phyloP scores from a whole-genome alignment of 2,888 invertebrate species.

The Strigamia crassipes region DNA sequence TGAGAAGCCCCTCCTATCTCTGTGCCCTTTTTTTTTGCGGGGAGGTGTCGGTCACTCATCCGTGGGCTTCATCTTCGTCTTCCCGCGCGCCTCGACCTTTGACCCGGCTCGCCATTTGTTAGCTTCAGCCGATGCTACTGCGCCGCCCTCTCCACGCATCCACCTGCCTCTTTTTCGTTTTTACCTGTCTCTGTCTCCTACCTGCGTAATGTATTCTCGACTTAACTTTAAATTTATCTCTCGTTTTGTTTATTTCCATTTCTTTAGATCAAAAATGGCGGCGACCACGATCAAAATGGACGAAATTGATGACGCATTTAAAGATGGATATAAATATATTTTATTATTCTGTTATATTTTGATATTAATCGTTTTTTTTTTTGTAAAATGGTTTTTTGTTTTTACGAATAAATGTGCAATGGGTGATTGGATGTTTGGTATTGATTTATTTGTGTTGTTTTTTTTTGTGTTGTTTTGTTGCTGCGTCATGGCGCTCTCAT shows the following conservation, averaged over 20 bases:
- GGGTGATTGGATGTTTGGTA: neutral
- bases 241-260: neutral
- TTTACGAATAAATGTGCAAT: neutral
- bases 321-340: no score
- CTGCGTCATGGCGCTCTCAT: slow-evolving; percentile 19
- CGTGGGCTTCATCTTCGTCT: slow-evolving; percentile 24
- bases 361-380: no score
- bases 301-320: no score
- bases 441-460: neutral
- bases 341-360: no score
- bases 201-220: neutral
- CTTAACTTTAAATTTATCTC: neutral
- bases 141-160: neutral
- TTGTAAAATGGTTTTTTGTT: no score
- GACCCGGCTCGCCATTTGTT: slow-evolving; percentile 14
- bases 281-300: no score
- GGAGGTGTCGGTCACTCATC: neutral
- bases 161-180: neutral
- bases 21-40: neutral
- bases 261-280: no score
- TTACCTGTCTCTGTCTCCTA: slow-evolving; percentile 1
- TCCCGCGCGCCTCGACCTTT: slow-evolving; percentile 18
- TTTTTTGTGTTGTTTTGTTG: neutral
- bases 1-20: neutral
- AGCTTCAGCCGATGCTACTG: slow-evolving; percentile 24